These are phyloP conservation scores for Temnothorax nylanderi DNA, from an alignment of 1,140 invertebrate species.

Conservation along the genomic window DNA sequence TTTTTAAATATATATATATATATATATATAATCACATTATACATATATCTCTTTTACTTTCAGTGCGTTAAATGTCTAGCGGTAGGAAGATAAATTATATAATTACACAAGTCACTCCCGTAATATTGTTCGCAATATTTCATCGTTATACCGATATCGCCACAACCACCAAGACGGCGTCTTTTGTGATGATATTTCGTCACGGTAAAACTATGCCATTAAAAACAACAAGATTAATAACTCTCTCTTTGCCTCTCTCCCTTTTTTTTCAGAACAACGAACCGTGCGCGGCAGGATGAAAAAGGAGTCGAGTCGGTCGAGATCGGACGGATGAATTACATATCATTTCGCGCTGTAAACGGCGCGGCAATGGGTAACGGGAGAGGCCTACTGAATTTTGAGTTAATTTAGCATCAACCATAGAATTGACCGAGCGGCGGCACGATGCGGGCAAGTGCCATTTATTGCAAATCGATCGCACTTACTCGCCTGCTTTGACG, in stretches of 20 bases:
- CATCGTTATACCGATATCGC: conserved; percentile 49
- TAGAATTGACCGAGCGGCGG: conserved; percentile 71
- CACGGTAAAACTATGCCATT: conserved; percentile 33
- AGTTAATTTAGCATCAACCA: conserved; percentile 79
- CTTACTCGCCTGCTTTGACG: conserved; percentile 66
- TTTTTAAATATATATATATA: not conserved
- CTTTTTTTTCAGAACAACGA: not conserved
- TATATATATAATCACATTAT: not conserved
- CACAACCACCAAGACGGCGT: conserved; percentile 11
- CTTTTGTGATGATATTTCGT: conserved; percentile 51
- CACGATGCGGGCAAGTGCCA: conserved; percentile 71
- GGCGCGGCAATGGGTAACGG: not conserved
- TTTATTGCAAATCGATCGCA: conserved; percentile 82
- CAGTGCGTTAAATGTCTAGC: not conserved
- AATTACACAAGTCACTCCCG: conserved; percentile 53
- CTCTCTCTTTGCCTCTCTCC: not conserved
- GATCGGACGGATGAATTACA: conserved; percentile 39
- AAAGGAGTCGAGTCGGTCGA: not conserved
- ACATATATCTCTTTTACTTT: not conserved
- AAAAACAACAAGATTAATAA: conserved; percentile 53
- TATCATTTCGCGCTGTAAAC: conserved; percentile 12
- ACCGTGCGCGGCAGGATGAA: not conserved
- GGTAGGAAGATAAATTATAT: conserved; percentile 53
- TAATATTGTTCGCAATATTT: conserved; percentile 54
- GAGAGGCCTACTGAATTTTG: conserved; percentile 69